A percentile compares a stretch with the other conserved stretches of the same genome.
phyloP scores from a whole-genome alignment of 2,797 vertebrate species.

The Sandelia bainsii region DNA sequence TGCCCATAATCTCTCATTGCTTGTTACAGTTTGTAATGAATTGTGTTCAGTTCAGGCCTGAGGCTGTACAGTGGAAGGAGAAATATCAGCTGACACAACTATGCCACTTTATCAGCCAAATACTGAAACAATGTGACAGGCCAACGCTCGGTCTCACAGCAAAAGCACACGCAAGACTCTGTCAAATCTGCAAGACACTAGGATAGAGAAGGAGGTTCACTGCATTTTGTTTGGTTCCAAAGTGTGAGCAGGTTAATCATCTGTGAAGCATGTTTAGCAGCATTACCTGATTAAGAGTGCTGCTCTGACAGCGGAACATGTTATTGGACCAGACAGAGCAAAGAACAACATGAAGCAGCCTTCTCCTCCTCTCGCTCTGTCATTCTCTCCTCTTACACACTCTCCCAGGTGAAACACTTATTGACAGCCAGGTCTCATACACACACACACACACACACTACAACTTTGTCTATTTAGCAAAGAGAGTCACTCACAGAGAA shows the following conservation, averaged over 20 bases:
- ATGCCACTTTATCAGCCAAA: slow-evolving; percentile 69
- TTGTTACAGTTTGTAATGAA: slow-evolving; percentile 63
- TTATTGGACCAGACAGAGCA: slow-evolving; percentile 80
- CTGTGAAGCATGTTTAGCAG: slow-evolving; percentile 55
- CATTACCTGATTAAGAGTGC: slow-evolving; percentile 80
- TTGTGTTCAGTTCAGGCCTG: slow-evolving; percentile 57
- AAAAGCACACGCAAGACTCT: slow-evolving; percentile 18
- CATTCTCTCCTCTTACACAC: slow-evolving; percentile 34
- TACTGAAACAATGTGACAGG: slow-evolving; percentile 65
- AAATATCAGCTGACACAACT: slow-evolving; percentile 73
- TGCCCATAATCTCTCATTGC: slow-evolving; percentile 53
- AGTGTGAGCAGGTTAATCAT: slow-evolving; percentile 51
- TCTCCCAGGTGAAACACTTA: slow-evolving; percentile 31
- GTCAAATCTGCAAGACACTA: slow-evolving; percentile 23
- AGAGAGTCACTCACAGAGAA: neutral
- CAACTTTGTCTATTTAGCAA: slow-evolving; percentile 42
- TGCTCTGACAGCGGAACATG: slow-evolving; percentile 69
- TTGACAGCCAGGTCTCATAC: slow-evolving; percentile 54
- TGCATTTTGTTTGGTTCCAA: slow-evolving; percentile 11
- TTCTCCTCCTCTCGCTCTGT: slow-evolving; percentile 20
- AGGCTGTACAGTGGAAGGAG: slow-evolving; percentile 62
- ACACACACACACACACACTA: slow-evolving; percentile 34
- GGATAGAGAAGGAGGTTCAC: neutral
- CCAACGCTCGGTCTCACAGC: slow-evolving; percentile 27
- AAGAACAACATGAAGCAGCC: slow-evolving; percentile 57